Percentiles rank a stretch among this genome's conserved stretches.
These are phyloP conservation scores for Nysson spinosus DNA, from an alignment of 2,888 invertebrate genomes.

Conservation along the genomic window DNA sequence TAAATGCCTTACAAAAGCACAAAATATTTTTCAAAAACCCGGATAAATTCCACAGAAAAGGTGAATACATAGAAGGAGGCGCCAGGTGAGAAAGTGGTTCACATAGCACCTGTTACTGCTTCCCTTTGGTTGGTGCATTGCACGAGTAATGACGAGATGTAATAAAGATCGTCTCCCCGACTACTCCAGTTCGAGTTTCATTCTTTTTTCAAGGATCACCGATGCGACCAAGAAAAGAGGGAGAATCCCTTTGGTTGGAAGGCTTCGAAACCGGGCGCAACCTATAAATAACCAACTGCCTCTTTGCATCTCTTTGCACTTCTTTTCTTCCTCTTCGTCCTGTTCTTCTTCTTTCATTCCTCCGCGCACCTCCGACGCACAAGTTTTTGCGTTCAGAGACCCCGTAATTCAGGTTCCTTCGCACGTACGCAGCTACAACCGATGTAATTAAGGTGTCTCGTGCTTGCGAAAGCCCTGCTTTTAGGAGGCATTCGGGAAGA, in stretches of 20 bases:
- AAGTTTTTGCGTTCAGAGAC: conserved; percentile 52
- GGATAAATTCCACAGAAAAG: too few relatives aligned
- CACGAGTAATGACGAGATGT: conserved; percentile 45
- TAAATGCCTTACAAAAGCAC: too few relatives aligned
- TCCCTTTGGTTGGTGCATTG: conserved; percentile 24
- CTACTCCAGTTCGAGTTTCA: conserved; percentile 1
- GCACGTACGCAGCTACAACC: conserved; percentile 53
- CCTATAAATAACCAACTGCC: conserved; percentile 57
- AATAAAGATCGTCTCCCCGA: conserved; percentile 41
- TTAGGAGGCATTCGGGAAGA: too few relatives aligned
- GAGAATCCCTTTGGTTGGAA: conserved; percentile 25
- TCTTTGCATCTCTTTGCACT: conserved; percentile 58
- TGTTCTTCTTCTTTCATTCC: conserved; percentile 18
- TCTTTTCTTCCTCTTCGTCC: conserved; percentile 36
- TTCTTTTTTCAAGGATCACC: conserved; percentile 10
- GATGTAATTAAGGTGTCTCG: conserved; percentile 54
- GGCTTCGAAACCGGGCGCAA: conserved; percentile 49
- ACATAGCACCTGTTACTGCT: conserved; percentile 32
- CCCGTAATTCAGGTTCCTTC: conserved; percentile 58
- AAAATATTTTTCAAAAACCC: too few relatives aligned
- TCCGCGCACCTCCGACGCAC: conserved; percentile 34
- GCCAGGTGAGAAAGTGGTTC: conserved; percentile 35
- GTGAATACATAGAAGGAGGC: too few relatives aligned
- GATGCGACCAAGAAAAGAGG: conserved; percentile 12
- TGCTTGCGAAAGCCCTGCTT: too few relatives aligned